Percentiles rank a stretch among this genome's conserved stretches.
Conservation (phyloP, 2,888 invertebrate genomes). For the Conomelus anceps region DNA sequence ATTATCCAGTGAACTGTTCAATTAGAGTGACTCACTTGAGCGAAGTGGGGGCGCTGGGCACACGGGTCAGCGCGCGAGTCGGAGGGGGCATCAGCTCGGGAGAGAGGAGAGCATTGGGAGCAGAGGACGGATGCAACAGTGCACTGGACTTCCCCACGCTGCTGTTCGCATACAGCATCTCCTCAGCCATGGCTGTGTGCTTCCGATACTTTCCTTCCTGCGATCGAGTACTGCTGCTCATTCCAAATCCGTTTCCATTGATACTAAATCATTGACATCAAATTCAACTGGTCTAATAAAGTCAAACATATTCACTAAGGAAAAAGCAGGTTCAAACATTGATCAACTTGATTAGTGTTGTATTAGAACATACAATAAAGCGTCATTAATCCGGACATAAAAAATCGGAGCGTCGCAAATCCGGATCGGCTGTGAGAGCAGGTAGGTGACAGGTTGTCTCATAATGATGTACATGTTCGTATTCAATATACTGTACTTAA, state of each 20-base stretch:
- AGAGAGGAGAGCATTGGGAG: slow-evolving; percentile 24
- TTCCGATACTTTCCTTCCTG: slow-evolving; percentile 50
- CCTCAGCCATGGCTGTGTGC: slow-evolving; percentile 60
- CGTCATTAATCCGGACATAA: too few species aligned
- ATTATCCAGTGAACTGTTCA: too few species aligned
- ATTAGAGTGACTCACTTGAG: slow-evolving; percentile 52
- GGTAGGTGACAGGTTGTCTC: too few species aligned
- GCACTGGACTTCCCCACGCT: not conserved
- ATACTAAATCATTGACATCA: not conserved
- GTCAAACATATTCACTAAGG: not conserved
- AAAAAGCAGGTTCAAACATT: not conserved
- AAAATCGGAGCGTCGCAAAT: too few species aligned
- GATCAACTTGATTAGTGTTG: too few species aligned
- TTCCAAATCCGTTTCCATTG: slow-evolving; percentile 25
- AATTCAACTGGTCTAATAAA: too few species aligned
- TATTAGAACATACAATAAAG: too few species aligned
- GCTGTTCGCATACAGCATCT: slow-evolving; percentile 49
- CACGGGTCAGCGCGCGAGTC: slow-evolving; percentile 46
- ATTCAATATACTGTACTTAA: too few species aligned
- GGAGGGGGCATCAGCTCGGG: slow-evolving; percentile 30
- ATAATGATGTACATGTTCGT: too few species aligned
- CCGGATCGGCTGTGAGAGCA: too few species aligned
- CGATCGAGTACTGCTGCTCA: not conserved
- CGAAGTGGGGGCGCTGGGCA: slow-evolving; percentile 71
- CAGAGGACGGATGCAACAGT: not conserved